phyloP scores from a whole-genome alignment of 2,888 invertebrate species.

The Dorcus parallelipipedus region DNA sequence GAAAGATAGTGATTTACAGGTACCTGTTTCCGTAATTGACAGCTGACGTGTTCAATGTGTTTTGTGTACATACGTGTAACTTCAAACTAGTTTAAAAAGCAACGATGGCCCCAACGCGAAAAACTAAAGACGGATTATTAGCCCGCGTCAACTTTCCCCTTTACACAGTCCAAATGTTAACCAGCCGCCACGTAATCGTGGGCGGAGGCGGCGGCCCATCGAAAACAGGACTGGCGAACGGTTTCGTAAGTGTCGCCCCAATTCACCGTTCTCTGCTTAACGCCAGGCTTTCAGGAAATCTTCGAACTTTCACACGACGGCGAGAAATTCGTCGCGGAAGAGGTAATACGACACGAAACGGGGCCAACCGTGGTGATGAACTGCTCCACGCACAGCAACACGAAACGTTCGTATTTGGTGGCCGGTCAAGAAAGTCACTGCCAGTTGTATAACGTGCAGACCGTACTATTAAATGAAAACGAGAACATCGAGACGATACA shows the following conservation, averaged over 20 bases:
- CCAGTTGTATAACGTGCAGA: constrained; percentile 72
- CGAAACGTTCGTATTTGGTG: constrained; percentile 74
- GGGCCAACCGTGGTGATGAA: constrained; percentile 91
- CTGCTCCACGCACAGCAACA: constrained; percentile 70
- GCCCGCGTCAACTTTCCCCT: constrained; percentile 91
- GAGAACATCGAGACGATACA: constrained; percentile 52
- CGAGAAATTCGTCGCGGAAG: constrained; percentile 77
- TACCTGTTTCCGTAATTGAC: too few relatives aligned
- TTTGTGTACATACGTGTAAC: constrained; percentile 35
- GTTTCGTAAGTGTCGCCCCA: constrained; percentile 72
- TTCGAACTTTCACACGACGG: constrained; percentile 88
- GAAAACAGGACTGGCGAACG: constrained; percentile 96
- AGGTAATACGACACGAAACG: constrained; percentile 85
- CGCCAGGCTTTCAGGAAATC: constrained; percentile 69
- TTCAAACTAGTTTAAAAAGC: constrained; percentile 22
- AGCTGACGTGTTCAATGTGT: too few relatives aligned
- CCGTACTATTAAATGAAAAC: constrained; percentile 47
- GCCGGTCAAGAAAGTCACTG: constrained; percentile 92
- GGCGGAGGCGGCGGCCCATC: constrained; percentile 97
- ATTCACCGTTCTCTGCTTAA: background rate
- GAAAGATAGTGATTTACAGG: too few relatives aligned
- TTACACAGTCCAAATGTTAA: constrained; percentile 85
- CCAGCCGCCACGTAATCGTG: constrained; percentile 89
- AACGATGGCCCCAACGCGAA: constrained; percentile 58
- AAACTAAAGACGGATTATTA: constrained; percentile 67